A percentile compares a stretch with the other conserved stretches of the same genome.
Conservation (phyloP, 2,797 vertebrate genomes). For the Chiropotes sagulatus region DNA sequence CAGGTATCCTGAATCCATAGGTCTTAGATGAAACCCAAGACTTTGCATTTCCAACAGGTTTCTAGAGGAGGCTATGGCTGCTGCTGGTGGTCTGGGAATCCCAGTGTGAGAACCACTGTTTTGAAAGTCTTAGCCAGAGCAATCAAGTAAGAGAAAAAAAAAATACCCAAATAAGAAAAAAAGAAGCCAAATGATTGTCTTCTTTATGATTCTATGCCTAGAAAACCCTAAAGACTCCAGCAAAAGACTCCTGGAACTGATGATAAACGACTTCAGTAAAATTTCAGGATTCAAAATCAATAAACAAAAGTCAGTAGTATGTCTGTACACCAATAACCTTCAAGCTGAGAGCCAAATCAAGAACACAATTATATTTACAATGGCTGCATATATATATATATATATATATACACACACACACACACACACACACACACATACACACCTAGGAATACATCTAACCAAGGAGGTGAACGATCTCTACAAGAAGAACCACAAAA, state of each 20-base stretch:
- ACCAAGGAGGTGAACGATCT: neutral
- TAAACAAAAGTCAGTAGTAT: neutral
- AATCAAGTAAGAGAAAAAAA: neutral
- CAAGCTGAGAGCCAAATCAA: neutral
- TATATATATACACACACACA: no score
- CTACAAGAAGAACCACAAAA: neutral
- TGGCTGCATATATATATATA: neutral
- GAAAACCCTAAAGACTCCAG: neutral
- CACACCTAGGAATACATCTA: neutral
- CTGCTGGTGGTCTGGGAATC: neutral
- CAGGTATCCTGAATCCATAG: neutral
- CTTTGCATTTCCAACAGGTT: neutral
- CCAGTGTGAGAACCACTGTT: neutral
- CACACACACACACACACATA: no score
- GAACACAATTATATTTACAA: neutral
- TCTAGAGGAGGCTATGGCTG: neutral
- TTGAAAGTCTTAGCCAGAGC: neutral
- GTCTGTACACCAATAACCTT: neutral
- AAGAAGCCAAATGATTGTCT: neutral
- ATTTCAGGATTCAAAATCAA: neutral
- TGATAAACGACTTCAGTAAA: neutral
- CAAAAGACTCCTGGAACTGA: neutral
- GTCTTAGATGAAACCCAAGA: neutral
- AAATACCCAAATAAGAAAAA: neutral
- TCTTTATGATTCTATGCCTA: neutral